Percentiles rank a stretch among this genome's conserved stretches.
Conservation (phyloP, 2,888 invertebrate species). For the Cheilosia soror region DNA sequence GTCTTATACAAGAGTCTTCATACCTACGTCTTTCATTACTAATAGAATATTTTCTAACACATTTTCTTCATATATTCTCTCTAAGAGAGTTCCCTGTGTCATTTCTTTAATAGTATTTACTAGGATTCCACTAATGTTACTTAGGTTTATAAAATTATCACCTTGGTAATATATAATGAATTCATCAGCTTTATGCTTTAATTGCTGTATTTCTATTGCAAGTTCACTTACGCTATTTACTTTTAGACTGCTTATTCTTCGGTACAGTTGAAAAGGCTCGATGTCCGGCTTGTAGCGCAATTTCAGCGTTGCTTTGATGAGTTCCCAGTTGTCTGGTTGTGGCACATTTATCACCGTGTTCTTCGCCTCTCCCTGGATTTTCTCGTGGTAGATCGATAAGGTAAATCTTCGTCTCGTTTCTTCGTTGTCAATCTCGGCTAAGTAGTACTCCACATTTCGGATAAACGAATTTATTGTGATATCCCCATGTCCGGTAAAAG, state of each 20-base stretch:
- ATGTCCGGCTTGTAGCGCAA: slow-evolving; percentile 6
- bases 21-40: slow-evolving; percentile 2
- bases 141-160: slow-evolving; percentile 6
- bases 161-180: slow-evolving; percentile 44
- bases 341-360: slow-evolving; percentile 20
- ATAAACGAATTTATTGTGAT: slow-evolving; percentile 10
- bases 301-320: slow-evolving; percentile 18
- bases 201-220: slow-evolving; percentile 42
- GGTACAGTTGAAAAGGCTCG: neutral
- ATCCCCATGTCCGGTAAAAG: slow-evolving; percentile 8
- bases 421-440: slow-evolving; percentile 12
- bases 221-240: slow-evolving; percentile 37
- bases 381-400: slow-evolving; percentile 2
- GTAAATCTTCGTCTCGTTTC: slow-evolving; percentile 5
- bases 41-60: slow-evolving; percentile 11
- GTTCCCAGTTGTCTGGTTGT: slow-evolving; percentile 29
- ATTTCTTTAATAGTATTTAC: slow-evolving; percentile 9
- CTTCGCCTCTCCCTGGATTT: slow-evolving; percentile 36
- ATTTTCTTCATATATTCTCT: slow-evolving; percentile 12
- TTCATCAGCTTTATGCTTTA: slow-evolving; percentile 58
- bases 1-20: slow-evolving; percentile 6
- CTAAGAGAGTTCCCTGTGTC: slow-evolving; percentile 11
- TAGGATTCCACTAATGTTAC: slow-evolving; percentile 3
- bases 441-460: slow-evolving; percentile 11
- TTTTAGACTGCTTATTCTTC: slow-evolving; percentile 4